Conservation (phyloP, 2,113 vertebrate genomes). For the Butorides virescens region DNA sequence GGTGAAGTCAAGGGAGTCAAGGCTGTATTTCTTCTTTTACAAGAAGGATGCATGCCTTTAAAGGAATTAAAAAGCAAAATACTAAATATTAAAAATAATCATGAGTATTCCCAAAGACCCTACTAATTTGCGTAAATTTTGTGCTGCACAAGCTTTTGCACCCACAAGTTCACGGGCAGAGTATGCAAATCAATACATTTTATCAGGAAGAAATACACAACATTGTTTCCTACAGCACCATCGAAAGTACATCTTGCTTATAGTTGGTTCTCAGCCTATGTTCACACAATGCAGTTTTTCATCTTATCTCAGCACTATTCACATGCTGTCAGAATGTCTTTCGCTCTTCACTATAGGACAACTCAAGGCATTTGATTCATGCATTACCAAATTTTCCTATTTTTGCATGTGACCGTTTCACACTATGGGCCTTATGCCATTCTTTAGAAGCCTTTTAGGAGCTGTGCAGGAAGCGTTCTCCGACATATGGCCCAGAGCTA, state of each 20-base stretch:
- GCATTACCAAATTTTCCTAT: not conserved
- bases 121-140: not conserved
- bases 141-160: not conserved
- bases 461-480: not conserved
- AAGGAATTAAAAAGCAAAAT: not conserved
- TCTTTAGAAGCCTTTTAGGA: not conserved
- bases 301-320: not conserved
- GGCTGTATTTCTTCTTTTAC: not conserved
- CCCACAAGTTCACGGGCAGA: not conserved
- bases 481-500: not conserved
- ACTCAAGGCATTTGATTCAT: not conserved
- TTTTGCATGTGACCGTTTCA: not conserved
- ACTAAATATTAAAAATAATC: not conserved
- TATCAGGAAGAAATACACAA: not conserved
- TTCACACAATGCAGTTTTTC: not conserved
- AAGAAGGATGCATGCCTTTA: not conserved
- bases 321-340: not conserved
- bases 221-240: not conserved
- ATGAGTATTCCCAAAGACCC: not conserved
- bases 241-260: not conserved
- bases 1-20: not conserved
- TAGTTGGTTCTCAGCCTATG: not conserved
- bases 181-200: not conserved
- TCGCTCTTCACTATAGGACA: not conserved
- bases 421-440: not conserved